Conservation (phyloP, 1,140 invertebrate species). For the Panagrolaimus sp. region DNA sequence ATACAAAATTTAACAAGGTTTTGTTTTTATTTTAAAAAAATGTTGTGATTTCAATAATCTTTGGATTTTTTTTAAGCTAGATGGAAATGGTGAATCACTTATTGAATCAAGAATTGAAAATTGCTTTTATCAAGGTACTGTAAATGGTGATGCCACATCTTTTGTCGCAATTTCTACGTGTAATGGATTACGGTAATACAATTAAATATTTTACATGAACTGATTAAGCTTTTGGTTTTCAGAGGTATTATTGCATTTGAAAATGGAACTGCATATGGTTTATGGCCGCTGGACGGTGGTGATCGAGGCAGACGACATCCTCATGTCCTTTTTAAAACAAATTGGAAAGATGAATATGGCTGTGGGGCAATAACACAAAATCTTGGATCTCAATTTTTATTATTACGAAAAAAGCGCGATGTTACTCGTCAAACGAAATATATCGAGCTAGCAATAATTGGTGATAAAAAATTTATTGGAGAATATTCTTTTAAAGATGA, state of each 20-base stretch:
- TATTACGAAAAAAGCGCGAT: constrained; percentile 33
- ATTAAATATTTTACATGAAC: constrained; percentile 10
- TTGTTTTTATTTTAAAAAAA: neutral
- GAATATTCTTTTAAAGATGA: constrained; percentile 39
- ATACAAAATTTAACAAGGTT: constrained; percentile 54
- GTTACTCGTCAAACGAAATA: constrained; percentile 51
- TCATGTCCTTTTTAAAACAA: constrained; percentile 49
- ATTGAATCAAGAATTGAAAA: constrained; percentile 49
- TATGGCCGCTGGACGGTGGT: constrained; percentile 58
- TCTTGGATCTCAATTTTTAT: constrained; percentile 20
- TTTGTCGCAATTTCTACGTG: constrained; percentile 59
- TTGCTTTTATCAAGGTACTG: constrained; percentile 56
- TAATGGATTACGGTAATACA: constrained; percentile 50
- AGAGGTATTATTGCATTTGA: constrained; percentile 55
- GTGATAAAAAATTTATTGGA: constrained; percentile 54
- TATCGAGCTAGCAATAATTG: constrained; percentile 55
- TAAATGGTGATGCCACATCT: constrained; percentile 51
- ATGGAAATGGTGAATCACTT: constrained; percentile 40
- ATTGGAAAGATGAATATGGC: constrained; percentile 46
- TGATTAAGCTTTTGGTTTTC: constrained; percentile 24
- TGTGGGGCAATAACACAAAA: constrained; percentile 45
- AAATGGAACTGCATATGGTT: constrained; percentile 56
- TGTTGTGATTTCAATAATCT: neutral
- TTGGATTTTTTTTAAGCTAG: constrained; percentile 39
- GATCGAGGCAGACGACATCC: constrained; percentile 53